phyloP scores from a whole-genome alignment of 2,113 vertebrate species.

The Psittacus erithacus region DNA sequence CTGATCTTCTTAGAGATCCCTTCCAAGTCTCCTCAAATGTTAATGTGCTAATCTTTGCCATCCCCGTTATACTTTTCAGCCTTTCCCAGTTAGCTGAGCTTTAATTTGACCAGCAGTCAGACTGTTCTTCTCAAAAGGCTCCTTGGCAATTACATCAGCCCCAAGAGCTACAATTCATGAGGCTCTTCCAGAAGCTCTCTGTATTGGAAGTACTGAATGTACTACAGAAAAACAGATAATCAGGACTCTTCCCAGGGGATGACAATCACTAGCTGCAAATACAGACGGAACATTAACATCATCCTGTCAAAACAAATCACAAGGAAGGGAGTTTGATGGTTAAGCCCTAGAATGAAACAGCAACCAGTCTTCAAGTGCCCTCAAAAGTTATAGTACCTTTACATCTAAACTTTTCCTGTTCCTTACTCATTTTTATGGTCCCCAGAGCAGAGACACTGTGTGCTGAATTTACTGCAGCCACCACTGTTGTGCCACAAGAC shows the following conservation, averaged over 20 bases:
- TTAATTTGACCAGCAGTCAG: slow-evolving; percentile 10
- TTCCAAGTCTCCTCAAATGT: not conserved
- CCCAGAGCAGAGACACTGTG: not conserved
- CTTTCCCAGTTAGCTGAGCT: not conserved
- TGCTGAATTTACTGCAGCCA: not conserved
- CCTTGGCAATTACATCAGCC: not conserved
- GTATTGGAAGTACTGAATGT: not conserved
- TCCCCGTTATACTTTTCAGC: not conserved
- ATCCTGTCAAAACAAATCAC: not conserved
- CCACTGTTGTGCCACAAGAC: not conserved
- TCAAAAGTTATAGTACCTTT: not conserved
- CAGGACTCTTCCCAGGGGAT: not conserved
- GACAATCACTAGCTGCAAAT: not conserved
- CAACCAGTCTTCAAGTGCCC: not conserved
- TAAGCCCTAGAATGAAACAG: not conserved
- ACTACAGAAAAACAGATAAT: not conserved
- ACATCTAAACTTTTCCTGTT: not conserved
- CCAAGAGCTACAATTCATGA: not conserved
- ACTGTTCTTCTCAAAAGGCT: not conserved
- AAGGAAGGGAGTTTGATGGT: not conserved
- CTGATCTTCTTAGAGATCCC: not conserved
- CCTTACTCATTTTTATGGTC: not conserved
- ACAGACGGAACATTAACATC: not conserved
- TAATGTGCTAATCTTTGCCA: not conserved
- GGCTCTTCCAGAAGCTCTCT: not conserved